These are phyloP conservation scores for Caranx ignobilis DNA, from an alignment of 2,113 vertebrate species.

Conservation along the genomic window DNA sequence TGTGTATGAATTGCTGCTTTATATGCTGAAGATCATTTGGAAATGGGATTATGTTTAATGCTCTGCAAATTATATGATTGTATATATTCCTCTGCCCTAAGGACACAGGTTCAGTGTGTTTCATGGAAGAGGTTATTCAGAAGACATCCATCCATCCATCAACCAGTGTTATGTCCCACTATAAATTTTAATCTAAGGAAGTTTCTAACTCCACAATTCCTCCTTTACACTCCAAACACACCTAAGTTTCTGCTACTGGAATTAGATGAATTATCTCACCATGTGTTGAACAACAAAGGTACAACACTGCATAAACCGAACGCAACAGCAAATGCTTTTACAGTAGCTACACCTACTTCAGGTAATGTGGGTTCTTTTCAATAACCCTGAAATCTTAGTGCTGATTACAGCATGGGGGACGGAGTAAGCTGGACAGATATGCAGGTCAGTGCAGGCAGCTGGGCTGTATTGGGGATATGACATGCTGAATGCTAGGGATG, in stretches of 20 bases:
- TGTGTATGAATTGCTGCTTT: constrained; percentile 2
- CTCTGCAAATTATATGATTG: constrained; percentile 39
- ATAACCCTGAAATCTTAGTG: too few species aligned
- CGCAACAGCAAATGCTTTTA: too few species aligned
- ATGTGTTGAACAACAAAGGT: too few species aligned
- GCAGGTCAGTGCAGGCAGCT: too few species aligned
- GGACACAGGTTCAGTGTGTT: constrained; percentile 4
- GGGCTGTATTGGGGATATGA: too few species aligned
- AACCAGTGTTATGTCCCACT: not conserved
- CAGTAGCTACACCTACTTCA: too few species aligned
- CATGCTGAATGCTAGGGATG: too few species aligned
- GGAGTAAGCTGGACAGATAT: too few species aligned
- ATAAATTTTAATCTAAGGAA: not conserved
- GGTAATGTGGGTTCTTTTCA: too few species aligned
- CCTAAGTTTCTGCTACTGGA: not conserved
- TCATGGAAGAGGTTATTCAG: not conserved
- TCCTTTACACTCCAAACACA: not conserved
- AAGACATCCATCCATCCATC: constrained; percentile 2
- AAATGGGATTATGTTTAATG: constrained; percentile 38
- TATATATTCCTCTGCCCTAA: constrained; percentile 6
- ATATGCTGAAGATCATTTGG: constrained; percentile 29
- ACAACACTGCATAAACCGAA: not conserved
- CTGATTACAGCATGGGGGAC: too few species aligned
- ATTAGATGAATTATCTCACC: not conserved
- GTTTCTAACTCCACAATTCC: too few species aligned